Conservation (phyloP, 2,888 invertebrate species). For the Diloba caeruleocephala region DNA sequence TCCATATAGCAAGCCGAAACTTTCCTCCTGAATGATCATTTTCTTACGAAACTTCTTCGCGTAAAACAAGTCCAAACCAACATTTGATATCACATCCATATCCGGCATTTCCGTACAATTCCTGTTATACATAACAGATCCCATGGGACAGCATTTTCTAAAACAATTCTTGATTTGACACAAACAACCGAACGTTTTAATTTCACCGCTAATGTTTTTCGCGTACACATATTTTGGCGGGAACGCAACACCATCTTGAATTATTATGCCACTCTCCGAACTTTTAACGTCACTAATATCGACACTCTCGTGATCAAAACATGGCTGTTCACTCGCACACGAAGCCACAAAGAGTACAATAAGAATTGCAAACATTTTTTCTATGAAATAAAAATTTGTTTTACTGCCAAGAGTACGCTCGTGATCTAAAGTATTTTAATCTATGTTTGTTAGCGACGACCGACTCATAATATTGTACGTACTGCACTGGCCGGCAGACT, state of each 20-base stretch:
- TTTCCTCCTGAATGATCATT: slow-evolving; percentile 53
- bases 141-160: slow-evolving; percentile 77
- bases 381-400: slow-evolving; percentile 22
- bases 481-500: slow-evolving; percentile 42
- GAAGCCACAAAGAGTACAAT: slow-evolving; percentile 50
- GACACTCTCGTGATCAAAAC: slow-evolving; percentile 64
- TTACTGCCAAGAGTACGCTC: slow-evolving; percentile 21
- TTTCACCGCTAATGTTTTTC: slow-evolving; percentile 63
- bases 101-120: slow-evolving; percentile 57
- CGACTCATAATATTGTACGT: slow-evolving; percentile 48
- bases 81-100: slow-evolving; percentile 57
- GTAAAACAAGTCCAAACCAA: slow-evolving; percentile 64
- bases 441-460: slow-evolving; percentile 45
- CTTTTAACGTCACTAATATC: slow-evolving; percentile 62
- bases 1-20: slow-evolving; percentile 61
- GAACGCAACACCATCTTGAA: slow-evolving; percentile 64
- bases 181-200: slow-evolving; percentile 71
- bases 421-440: slow-evolving; percentile 42
- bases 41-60: slow-evolving; percentile 52
- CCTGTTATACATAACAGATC: slow-evolving; percentile 49
- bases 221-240: slow-evolving; percentile 64
- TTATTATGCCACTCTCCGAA: slow-evolving; percentile 55
- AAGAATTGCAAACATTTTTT: slow-evolving; percentile 50
- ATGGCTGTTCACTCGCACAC: slow-evolving; percentile 53
- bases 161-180: slow-evolving; percentile 72